Base-by-base conservation (phyloP, 2,888 invertebrate genomes). In the Yponomeuta evonymella region DNA sequence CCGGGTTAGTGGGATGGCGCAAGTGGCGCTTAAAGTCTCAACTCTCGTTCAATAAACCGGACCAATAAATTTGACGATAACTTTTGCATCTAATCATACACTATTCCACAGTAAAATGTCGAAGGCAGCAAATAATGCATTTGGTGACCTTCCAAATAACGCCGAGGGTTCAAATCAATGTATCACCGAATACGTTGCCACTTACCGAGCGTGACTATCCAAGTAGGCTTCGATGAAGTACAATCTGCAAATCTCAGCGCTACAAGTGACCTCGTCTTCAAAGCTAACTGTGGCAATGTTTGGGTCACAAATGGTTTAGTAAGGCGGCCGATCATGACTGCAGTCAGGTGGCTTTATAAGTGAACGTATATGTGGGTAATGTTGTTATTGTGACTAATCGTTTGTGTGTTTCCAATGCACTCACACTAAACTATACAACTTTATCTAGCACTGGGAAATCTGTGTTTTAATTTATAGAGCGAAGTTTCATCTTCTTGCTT, bases 351-450 rank as follows among this genome's bases (percentile, higher is more conserved):
- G 48, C 65, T 62, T 69, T 71, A 65, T 66, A 70, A 64, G 62
- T 62, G 70, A 72, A 62, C 70, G 63, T 72, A 62, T 67, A 29
- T 67, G 65, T 65, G 33, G 33, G 65, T 65, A 29, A 65, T 33
- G 67, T 43, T 67, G 62, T 67, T 70, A 51, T 70, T 68, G 68
- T 72, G 72, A 70, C 72, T 72, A 70, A 72, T 72, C 67, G 63
- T 23, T n/a, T 63, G 23, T 67, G 51, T 58, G 72, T 72, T 69
- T 69, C 70, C 72, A 70, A 29, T 58, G 51, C 15, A 58, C 51
- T 58, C 51, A 4, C 9, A 43, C 6, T 33, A 4, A 43, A 1
- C 43, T 43, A 43, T 43, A 0, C 43, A 43, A 43, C 43, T 43
- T 9, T 8, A 43, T 43, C 43, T 43, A 8, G 43, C 43, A 43